Conservation (phyloP, 2,888 invertebrate genomes). For the Drosophila tripunctata region DNA sequence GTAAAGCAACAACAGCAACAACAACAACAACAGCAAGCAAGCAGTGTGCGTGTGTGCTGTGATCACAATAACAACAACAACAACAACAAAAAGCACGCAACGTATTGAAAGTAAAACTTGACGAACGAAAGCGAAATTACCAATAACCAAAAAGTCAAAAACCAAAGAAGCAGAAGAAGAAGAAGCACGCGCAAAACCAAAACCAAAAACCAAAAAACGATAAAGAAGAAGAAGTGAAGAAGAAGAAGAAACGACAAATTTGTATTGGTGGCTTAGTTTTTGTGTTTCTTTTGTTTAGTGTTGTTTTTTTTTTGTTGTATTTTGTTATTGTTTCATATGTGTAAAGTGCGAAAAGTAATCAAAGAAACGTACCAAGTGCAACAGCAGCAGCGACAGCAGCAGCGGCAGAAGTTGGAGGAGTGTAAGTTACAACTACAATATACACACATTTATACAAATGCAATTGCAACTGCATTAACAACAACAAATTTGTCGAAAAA, state of each 20-base stretch:
- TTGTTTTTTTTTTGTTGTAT: conserved; percentile 23
- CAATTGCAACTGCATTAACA: conserved; percentile 11
- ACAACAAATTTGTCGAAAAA: conserved; percentile 9
- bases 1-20: conserved; percentile 3
- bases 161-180: not conserved
- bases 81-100: conserved; percentile 24
- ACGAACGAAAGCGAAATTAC: conserved; percentile 34
- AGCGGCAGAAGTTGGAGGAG: no score
- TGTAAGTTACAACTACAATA: conserved; percentile 12
- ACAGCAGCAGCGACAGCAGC: not conserved
- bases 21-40: conserved; percentile 1
- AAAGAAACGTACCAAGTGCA: conserved; percentile 25
- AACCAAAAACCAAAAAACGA: no score
- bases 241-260: conserved; percentile 10
- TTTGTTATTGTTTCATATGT: conserved; percentile 10
- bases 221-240: conserved; percentile 2
- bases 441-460: not conserved
- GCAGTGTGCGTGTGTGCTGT: conserved; percentile 5
- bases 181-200: no score
- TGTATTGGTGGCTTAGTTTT: conserved; percentile 25
- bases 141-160: conserved; percentile 40
- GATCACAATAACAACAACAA: conserved; percentile 2
- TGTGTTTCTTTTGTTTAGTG: conserved; percentile 9
- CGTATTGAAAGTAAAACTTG: conserved; percentile 47
- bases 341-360: conserved; percentile 14